Base-by-base conservation (phyloP, 2,797 vertebrate genomes). In the Fratercula arctica region DNA sequence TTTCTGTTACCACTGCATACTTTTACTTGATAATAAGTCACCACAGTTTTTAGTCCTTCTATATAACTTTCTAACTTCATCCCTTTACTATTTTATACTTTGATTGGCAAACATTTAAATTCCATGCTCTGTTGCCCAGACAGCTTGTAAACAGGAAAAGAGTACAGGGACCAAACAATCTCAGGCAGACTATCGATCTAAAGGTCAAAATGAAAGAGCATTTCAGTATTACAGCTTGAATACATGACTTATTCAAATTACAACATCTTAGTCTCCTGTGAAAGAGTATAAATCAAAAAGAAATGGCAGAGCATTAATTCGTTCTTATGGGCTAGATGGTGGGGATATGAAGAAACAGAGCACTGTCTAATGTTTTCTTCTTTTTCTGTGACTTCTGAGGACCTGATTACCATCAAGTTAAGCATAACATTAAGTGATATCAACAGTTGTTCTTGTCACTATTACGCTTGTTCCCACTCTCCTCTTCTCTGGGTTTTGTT, bases 51-150 rank as follows among this genome's bases (percentile, higher is more conserved):
- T 85, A 79, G 53, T 56, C 57, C 37, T 97, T 93, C 92, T 93
- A 78, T 81, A 89, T 20, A 95, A 21, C 67, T 97, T 97, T 97
- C 86, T 77, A 96, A 93, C 28, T 85, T 78, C 94, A 96, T 76
- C 67, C 63, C 72, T 96, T 97, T 69, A 67, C 12, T 89, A 95
- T 96, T 97, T 74, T 85, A 88, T 84, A 39, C 19, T 82, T 95
- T 96, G 87, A 95, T 92, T 96, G 83, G 68, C 67, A 98, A 97
- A 96, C 54, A 96, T 93, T 97, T 95, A 89, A 91, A 96, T 89
- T 85, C 66, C 64, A 14, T 75, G 57, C 41, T 66, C 43, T 89
- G 78, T 79, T 95, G 72, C 72, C 90, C 79, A 72, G 75, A 35
- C 61, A 91, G 43, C n/a, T 57, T 85, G 25, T 95, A 97, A 97